A percentile compares a stretch with the other conserved stretches of the same genome.
These are phyloP conservation scores for Pseudolaguvia tuberculata DNA, from an alignment of 2,113 vertebrate species.

Conservation along the genomic window DNA sequence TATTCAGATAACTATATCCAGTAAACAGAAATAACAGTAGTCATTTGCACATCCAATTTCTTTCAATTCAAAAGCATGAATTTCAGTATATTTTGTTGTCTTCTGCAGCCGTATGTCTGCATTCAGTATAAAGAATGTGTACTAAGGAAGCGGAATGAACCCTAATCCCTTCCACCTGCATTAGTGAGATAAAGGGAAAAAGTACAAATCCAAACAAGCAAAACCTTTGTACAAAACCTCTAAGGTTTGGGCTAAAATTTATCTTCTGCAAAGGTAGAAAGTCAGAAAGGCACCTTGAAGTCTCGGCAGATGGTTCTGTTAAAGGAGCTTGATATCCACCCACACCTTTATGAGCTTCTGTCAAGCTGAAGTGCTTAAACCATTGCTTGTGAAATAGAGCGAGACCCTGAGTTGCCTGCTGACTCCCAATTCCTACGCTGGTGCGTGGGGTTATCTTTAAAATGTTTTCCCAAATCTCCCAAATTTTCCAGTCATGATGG, in stretches of 20 bases:
- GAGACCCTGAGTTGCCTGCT: conserved; percentile 26
- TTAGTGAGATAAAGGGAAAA: conserved; percentile 24
- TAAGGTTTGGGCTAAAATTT: conserved; percentile 16
- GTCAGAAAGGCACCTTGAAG: conserved; percentile 36
- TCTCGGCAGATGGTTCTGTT: conserved; percentile 28
- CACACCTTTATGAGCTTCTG: conserved; percentile 38
- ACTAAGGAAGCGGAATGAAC: conserved; percentile 4
- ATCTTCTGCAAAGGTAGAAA: conserved; percentile 28
- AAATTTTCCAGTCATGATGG: not conserved
- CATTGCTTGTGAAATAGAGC: conserved; percentile 22
- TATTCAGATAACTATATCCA: too few relatives aligned
- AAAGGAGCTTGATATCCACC: conserved; percentile 34
- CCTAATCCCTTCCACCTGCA: conserved; percentile 24
- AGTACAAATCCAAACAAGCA: conserved; percentile 1
- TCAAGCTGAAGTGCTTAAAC: conserved; percentile 39
- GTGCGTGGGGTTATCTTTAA: conserved; percentile 7
- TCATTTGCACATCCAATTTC: not conserved
- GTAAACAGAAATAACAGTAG: too few relatives aligned
- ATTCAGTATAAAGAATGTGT: conserved; percentile 1
- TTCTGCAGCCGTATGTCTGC: not conserved
- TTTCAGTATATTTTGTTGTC: conserved; percentile 1
- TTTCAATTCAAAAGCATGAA: not conserved
- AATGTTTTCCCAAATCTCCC: not conserved
- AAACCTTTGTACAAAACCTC: conserved; percentile 21
- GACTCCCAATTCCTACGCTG: not conserved